Percentiles rank a stretch among this genome's conserved stretches.
These are phyloP conservation scores for Poeciliopsis gracilis DNA, from an alignment of 2,797 vertebrate species.

Conservation along the genomic window DNA sequence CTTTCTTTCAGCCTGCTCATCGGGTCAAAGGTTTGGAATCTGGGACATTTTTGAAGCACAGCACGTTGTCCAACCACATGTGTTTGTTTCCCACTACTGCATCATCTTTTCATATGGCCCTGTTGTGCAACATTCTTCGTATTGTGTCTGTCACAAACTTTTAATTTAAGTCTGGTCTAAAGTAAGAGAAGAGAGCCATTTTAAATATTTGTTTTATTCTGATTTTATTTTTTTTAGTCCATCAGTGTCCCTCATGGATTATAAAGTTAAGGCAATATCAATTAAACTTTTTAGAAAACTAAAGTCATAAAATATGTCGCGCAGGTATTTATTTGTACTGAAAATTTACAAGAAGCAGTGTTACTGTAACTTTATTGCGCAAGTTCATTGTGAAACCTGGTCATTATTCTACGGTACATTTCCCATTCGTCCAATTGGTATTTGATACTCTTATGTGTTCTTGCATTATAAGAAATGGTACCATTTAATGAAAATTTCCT, in stretches of 20 bases:
- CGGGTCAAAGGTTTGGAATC: conserved; percentile 28
- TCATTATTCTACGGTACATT: neutral
- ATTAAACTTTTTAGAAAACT: neutral
- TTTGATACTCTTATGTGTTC: neutral
- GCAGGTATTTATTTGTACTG: neutral
- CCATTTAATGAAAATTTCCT: neutral
- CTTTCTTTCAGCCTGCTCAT: conserved; percentile 14
- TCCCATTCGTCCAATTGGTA: neutral
- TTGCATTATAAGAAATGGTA: neutral
- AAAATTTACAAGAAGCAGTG: neutral
- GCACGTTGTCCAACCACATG: conserved; percentile 15
- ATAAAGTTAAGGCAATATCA: neutral
- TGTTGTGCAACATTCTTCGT: neutral
- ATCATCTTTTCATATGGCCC: conserved; percentile 9
- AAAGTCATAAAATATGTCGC: neutral
- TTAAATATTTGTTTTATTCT: neutral
- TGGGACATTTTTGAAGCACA: conserved; percentile 36
- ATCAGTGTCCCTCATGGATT: neutral
- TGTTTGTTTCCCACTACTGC: conserved; percentile 9
- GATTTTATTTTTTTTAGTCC: no score
- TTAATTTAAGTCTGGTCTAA: neutral
- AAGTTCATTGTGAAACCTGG: neutral
- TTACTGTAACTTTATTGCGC: neutral
- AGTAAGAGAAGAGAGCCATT: neutral
- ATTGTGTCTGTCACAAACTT: neutral